Evolutionary conservation across 2,113 vertebrate species (phyloP).

Genomic region (Pterocles burchelli): DNA sequence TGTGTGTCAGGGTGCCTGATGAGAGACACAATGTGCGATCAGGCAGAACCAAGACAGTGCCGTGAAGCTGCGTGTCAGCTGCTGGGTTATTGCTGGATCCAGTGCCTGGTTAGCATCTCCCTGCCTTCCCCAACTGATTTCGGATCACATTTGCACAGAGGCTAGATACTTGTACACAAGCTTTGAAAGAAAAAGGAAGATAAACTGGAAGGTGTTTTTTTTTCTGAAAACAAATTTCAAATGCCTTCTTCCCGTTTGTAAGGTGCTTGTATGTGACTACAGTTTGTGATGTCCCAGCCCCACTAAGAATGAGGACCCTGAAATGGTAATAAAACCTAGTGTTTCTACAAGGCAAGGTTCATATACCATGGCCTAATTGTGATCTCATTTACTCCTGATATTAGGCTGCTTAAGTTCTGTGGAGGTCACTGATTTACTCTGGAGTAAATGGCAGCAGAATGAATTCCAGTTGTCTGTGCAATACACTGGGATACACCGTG

Average conservation of each 20-base stretch:
- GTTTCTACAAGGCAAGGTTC: background rate
- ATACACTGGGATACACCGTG: background rate
- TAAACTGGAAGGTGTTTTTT: background rate
- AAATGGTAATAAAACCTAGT: background rate
- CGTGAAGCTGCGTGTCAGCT: background rate
- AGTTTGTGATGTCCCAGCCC: background rate
- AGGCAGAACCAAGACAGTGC: background rate
- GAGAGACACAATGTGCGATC: background rate
- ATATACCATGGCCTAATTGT: background rate
- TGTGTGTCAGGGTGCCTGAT: background rate
- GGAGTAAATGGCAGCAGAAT: background rate
- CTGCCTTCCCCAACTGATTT: background rate
- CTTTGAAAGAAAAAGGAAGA: background rate
- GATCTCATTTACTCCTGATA: background rate
- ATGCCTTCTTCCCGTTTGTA: background rate
- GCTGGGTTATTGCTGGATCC: background rate
- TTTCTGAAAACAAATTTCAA: background rate
- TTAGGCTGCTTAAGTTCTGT: background rate
- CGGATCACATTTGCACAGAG: background rate
- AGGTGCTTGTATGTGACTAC: accelerated
- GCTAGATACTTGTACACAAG: background rate
- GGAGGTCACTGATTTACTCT: background rate
- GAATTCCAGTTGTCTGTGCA: background rate
- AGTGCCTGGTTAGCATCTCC: background rate
- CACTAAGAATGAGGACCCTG: background rate